These are phyloP conservation scores for Lynx canadensis DNA, from an alignment of 2,113 vertebrate species.

Conservation along the genomic window DNA sequence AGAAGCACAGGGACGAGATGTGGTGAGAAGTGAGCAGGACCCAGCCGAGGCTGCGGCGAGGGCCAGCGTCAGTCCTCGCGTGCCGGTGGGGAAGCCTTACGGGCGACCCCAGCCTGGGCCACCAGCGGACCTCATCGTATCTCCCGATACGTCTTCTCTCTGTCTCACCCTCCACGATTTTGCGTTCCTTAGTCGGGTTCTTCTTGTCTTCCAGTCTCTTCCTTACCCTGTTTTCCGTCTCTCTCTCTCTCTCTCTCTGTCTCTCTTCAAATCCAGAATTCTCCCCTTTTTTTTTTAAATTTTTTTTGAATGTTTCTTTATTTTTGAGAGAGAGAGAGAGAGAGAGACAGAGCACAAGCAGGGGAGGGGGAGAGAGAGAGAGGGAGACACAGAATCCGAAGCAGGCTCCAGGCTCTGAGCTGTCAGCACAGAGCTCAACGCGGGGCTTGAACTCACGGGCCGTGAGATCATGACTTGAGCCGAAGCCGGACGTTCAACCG, in stretches of 20 bases:
- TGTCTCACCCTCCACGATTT: neutral
- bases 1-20: neutral
- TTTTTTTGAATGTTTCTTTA: too few relatives aligned
- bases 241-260: neutral
- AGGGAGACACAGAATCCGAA: too few relatives aligned
- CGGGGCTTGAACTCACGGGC: accelerated
- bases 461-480: too few relatives aligned
- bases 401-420: too few relatives aligned
- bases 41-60: accelerated
- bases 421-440: too few relatives aligned
- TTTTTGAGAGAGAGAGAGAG: too few relatives aligned
- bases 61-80: accelerated
- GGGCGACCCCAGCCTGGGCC: neutral
- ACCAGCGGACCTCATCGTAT: neutral
- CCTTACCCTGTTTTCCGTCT: neutral
- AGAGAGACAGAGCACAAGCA: too few relatives aligned
- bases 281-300: neutral
- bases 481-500: accelerated
- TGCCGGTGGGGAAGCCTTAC: accelerated
- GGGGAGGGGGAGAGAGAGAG: too few relatives aligned
- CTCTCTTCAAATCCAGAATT: neutral
- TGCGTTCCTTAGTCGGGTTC: neutral
- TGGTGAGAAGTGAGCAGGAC: accelerated
- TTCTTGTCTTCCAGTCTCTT: neutral
- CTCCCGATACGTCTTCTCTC: neutral